phyloP scores from a whole-genome alignment of 2,113 vertebrate genomes.

The Ahaetulla prasina region DNA sequence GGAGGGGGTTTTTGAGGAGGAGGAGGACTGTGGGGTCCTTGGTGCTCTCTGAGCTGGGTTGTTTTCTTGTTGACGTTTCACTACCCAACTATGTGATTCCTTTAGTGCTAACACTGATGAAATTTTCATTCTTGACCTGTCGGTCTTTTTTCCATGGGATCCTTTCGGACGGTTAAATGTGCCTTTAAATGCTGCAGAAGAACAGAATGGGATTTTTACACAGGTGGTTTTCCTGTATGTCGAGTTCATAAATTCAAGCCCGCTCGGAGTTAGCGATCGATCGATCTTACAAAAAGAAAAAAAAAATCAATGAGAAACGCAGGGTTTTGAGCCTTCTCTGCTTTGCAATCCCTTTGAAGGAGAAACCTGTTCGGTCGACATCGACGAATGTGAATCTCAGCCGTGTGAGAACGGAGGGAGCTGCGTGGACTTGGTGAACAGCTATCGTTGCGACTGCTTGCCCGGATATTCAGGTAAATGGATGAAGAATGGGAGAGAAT shows the following conservation, averaged over 20 bases:
- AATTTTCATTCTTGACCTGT: background rate
- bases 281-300: background rate
- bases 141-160: background rate
- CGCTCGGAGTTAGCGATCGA: background rate
- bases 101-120: too few species aligned
- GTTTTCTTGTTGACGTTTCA: too few species aligned
- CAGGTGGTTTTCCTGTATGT: too few species aligned
- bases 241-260: background rate
- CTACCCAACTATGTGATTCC: too few species aligned
- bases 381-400: constrained; percentile 81
- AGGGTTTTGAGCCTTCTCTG: background rate
- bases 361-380: constrained; percentile 77
- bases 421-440: constrained; percentile 79
- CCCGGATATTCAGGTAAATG: constrained; percentile 83
- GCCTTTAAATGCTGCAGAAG: background rate
- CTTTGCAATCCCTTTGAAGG: constrained; percentile 65
- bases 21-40: too few species aligned
- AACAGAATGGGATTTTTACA: background rate
- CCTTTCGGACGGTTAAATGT: background rate
- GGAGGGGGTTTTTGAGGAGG: too few species aligned
- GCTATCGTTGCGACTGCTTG: constrained; percentile 80
- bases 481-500: background rate
- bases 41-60: too few species aligned
- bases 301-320: background rate
- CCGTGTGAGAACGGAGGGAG: constrained; percentile 81